Conservation (phyloP, 2,797 vertebrate species). For the Xenopus petersii region DNA sequence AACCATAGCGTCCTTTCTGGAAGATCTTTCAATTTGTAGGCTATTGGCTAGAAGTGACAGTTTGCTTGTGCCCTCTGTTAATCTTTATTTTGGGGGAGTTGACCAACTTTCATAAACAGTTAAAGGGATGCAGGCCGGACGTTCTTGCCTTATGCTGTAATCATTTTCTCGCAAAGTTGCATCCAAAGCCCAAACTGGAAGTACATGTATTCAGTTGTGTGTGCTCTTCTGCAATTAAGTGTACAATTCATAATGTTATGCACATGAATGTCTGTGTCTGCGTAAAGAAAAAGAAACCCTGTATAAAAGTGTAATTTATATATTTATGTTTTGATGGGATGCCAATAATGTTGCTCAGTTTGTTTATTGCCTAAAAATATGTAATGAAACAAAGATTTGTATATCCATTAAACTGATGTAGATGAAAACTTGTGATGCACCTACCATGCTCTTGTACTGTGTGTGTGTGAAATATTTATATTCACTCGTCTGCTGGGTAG, state of each 20-base stretch:
- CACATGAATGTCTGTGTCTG: constrained; percentile 63
- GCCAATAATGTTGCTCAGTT: constrained; percentile 55
- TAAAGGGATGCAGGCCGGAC: background rate
- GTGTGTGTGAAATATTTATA: constrained; percentile 21
- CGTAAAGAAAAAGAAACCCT: constrained; percentile 49
- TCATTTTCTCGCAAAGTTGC: constrained; percentile 54
- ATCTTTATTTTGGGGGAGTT: too few relatives aligned
- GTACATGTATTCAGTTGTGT: constrained; percentile 58
- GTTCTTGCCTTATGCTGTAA: constrained; percentile 49
- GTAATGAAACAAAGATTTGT: constrained; percentile 47
- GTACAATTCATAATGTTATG: constrained; percentile 56
- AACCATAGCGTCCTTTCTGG: too few relatives aligned
- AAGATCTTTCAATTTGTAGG: too few relatives aligned
- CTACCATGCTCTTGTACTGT: constrained; percentile 29
- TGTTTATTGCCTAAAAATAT: constrained; percentile 51
- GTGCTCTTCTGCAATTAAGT: constrained; percentile 58
- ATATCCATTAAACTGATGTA: constrained; percentile 56
- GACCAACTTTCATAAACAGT: too few relatives aligned
- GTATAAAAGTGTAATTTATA: constrained; percentile 62
- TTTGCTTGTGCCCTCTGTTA: too few relatives aligned
- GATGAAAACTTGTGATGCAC: constrained; percentile 48
- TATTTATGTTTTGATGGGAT: constrained; percentile 64
- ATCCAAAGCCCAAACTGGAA: constrained; percentile 64
- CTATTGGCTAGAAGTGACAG: too few relatives aligned
- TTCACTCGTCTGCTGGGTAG: too few relatives aligned